phyloP scores from a whole-genome alignment of 1,140 invertebrate species.

The Caerostris extrusa region DNA sequence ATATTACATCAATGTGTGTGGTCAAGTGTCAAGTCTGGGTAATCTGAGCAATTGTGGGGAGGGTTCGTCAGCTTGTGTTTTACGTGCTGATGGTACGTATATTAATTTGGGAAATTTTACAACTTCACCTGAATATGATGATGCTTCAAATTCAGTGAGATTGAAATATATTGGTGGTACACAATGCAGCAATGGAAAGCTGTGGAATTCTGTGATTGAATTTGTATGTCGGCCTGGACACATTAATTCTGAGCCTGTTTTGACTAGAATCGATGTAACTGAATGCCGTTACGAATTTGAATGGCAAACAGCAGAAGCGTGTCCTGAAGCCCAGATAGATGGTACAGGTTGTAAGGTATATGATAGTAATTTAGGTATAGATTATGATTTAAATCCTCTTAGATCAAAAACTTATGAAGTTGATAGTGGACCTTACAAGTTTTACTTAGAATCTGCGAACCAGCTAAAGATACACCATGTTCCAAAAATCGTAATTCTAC shows the following conservation, averaged over 20 bases:
- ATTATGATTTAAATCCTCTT: slow-evolving; percentile 80
- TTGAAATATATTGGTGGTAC: slow-evolving; percentile 75
- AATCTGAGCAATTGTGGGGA: slow-evolving; percentile 45
- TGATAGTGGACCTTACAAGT: slow-evolving; percentile 79
- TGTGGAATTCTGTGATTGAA: slow-evolving; percentile 65
- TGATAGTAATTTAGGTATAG: slow-evolving; percentile 79
- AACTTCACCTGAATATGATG: slow-evolving; percentile 70
- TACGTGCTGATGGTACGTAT: slow-evolving; percentile 46
- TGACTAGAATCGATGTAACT: slow-evolving; percentile 78
- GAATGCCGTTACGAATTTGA: slow-evolving; percentile 81
- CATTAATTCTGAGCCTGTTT: slow-evolving; percentile 57
- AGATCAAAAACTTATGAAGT: slow-evolving; percentile 78
- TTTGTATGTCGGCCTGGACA: slow-evolving; percentile 79
- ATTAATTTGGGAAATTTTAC: slow-evolving; percentile 76
- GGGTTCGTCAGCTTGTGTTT: slow-evolving; percentile 73
- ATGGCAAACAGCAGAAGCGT: slow-evolving; percentile 82
- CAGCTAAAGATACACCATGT: slow-evolving; percentile 79
- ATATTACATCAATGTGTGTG: slow-evolving; percentile 77
- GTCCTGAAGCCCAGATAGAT: slow-evolving; percentile 79
- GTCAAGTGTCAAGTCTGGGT: slow-evolving; percentile 26
- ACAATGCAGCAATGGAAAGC: slow-evolving; percentile 39
- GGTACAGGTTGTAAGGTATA: slow-evolving; percentile 80
- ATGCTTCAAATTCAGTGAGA: slow-evolving; percentile 49
- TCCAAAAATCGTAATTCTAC: slow-evolving; percentile 34
- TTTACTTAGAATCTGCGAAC: slow-evolving; percentile 81